Percentiles rank a stretch among this genome's conserved stretches.
Conservation (phyloP, 2,797 vertebrate species). For the Gila robusta region DNA sequence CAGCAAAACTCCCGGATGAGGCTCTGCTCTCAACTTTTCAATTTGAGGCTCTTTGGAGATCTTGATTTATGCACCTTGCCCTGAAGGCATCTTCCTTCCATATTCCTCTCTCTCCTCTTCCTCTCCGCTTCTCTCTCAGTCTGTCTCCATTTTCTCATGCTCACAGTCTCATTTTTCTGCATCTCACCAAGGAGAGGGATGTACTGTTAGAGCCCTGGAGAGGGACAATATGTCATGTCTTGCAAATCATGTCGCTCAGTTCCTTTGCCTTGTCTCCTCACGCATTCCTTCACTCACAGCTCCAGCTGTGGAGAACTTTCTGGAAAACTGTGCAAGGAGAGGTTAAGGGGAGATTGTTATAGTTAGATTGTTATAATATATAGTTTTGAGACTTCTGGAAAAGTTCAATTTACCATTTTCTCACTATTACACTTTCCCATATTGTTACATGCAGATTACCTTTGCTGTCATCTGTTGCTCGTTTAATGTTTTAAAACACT, state of each 20-base stretch:
- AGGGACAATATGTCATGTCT: conserved; percentile 47
- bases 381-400: background rate
- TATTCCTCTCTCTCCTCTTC: conserved; percentile 42
- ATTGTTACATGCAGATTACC: background rate
- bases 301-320: conserved; percentile 24
- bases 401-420: background rate
- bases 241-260: conserved; percentile 55
- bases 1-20: conserved; percentile 50
- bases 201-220: conserved; percentile 39
- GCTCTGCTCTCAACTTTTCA: conserved; percentile 39
- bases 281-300: conserved; percentile 30
- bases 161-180: conserved; percentile 16
- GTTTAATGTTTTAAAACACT: background rate
- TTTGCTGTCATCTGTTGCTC: background rate
- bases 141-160: background rate
- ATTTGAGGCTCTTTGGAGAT: conserved; percentile 56
- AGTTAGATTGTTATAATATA: background rate
- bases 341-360: background rate
- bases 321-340: conserved; percentile 32
- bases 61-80: conserved; percentile 70
- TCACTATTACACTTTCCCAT: background rate
- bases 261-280: conserved; percentile 22
- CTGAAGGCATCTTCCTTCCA: conserved; percentile 60
- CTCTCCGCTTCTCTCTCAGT: conserved; percentile 4
- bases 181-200: conserved; percentile 18